These are phyloP conservation scores for Tenthredo scrophulariae DNA, from an alignment of 2,888 invertebrate genomes.

Conservation along the genomic window DNA sequence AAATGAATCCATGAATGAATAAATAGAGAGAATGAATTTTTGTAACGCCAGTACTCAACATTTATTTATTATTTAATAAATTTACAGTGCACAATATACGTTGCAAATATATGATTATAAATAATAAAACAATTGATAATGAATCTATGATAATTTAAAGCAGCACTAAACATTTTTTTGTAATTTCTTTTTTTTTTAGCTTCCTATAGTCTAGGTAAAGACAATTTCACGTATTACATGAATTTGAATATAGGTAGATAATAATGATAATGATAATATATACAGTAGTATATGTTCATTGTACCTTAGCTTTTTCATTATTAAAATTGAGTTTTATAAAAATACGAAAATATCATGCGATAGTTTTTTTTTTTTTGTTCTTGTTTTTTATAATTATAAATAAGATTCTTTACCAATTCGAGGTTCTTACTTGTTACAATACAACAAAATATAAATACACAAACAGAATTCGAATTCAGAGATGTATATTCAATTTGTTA, in stretches of 20 bases:
- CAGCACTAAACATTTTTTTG: neutral
- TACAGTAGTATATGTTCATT: neutral
- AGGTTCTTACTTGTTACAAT: constrained; percentile 12
- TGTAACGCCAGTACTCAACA: constrained; percentile 37
- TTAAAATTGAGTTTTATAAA: constrained; percentile 31
- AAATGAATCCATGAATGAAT: constrained; percentile 3
- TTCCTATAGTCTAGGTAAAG: neutral
- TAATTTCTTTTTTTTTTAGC: neutral
- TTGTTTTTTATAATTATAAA: neutral
- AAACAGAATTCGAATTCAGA: neutral
- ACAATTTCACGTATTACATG: neutral
- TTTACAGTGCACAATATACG: constrained; percentile 43
- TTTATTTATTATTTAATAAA: constrained; percentile 39
- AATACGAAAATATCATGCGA: constrained; percentile 41
- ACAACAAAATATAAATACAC: neutral
- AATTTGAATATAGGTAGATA: neutral
- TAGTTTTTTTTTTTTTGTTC: neutral
- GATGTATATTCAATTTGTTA: neutral
- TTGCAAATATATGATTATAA: constrained; percentile 28
- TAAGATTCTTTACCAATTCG: neutral
- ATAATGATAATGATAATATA: neutral
- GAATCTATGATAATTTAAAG: neutral
- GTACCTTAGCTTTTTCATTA: neutral
- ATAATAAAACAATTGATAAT: constrained; percentile 18
- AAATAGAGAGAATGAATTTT: neutral